These are phyloP conservation scores for Pampus argenteus DNA, from an alignment of 2,797 vertebrate species.

Conservation along the genomic window DNA sequence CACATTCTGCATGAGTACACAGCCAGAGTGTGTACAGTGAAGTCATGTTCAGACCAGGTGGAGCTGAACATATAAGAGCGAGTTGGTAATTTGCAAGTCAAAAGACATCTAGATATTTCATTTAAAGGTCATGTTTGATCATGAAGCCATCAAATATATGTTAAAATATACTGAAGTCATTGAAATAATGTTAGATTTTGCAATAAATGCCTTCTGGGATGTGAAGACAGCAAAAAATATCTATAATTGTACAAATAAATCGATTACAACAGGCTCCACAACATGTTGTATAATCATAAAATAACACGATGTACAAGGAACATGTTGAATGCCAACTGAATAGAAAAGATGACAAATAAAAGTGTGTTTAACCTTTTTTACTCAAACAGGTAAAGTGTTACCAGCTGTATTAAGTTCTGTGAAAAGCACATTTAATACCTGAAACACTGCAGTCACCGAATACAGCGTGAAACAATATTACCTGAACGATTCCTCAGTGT, in stretches of 20 bases:
- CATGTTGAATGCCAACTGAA: background rate
- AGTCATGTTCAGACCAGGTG: background rate
- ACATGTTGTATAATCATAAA: background rate
- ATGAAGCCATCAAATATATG: background rate
- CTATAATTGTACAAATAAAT: constrained; percentile 3
- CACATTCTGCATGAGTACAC: background rate
- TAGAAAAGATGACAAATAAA: background rate
- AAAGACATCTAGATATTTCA: background rate
- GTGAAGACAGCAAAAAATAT: background rate
- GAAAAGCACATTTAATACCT: background rate
- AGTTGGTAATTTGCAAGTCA: background rate
- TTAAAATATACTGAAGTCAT: no score
- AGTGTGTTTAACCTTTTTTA: background rate
- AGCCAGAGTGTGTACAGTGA: background rate
- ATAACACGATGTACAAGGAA: background rate
- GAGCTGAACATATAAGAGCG: background rate
- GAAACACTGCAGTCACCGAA: no score
- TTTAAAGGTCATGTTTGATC: background rate
- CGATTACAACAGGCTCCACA: background rate
- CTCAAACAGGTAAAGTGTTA: background rate
- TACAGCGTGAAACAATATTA: background rate
- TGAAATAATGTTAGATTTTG: background rate
- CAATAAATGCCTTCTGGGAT: background rate
- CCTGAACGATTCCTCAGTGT: background rate
- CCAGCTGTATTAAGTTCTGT: background rate